These are phyloP conservation scores for Nematopogon swammerdamellus DNA, from an alignment of 2,888 invertebrate species.

Conservation along the genomic window DNA sequence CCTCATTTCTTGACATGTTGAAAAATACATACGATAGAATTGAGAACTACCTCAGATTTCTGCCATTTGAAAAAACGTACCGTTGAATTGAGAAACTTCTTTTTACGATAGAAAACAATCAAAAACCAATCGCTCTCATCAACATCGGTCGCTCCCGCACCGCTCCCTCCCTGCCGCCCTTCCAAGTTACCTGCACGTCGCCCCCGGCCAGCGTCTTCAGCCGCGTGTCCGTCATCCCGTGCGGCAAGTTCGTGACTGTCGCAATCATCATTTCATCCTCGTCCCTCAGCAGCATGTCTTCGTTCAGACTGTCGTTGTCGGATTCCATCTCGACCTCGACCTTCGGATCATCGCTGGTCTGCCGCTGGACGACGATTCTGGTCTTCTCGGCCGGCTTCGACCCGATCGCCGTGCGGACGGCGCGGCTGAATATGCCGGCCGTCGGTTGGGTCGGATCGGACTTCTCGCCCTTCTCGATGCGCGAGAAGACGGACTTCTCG, in stretches of 20 bases:
- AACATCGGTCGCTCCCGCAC: too few species aligned
- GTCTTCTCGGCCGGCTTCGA: conserved; percentile 13
- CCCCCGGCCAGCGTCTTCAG: conserved; percentile 36
- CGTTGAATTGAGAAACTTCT: too few species aligned
- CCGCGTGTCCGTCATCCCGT: conserved; percentile 44
- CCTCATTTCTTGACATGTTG: too few species aligned
- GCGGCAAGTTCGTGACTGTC: conserved; percentile 32
- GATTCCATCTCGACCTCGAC: conserved; percentile 27
- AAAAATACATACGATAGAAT: too few species aligned
- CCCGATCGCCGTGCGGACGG: conserved; percentile 31
- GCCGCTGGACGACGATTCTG: conserved; percentile 18
- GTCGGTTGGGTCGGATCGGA: conserved; percentile 26
- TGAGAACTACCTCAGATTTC: too few species aligned
- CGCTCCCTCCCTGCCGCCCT: too few species aligned
- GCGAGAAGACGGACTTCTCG: conserved; percentile 27
- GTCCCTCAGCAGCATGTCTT: conserved; percentile 17
- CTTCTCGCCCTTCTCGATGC: conserved; percentile 21
- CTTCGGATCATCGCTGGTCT: conserved; percentile 20
- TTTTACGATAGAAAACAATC: too few species aligned
- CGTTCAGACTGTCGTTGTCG: conserved; percentile 17
- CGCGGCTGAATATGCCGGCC: conserved; percentile 38
- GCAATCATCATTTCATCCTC: conserved; percentile 20
- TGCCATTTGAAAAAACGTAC: too few species aligned
- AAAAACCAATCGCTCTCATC: too few species aligned
- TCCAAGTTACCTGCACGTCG: conserved; percentile 39